Evolutionary conservation across 2,888 invertebrate genomes (phyloP).

Genomic region (Hedychridium roseum): DNA sequence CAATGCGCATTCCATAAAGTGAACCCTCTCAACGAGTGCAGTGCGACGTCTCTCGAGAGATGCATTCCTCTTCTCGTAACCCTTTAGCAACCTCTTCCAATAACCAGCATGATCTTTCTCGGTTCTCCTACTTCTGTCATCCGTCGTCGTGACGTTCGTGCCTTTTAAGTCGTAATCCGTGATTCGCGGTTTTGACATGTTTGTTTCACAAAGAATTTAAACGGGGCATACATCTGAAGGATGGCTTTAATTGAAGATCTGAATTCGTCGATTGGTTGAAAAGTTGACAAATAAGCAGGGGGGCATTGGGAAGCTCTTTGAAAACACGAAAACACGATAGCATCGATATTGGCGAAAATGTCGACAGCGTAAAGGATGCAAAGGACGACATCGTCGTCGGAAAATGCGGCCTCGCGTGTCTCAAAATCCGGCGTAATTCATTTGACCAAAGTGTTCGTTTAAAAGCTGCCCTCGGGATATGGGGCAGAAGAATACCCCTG

Average conservation of each 20-base stretch:
- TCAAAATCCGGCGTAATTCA: no score
- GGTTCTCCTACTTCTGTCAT: neutral
- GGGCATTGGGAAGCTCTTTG: no score
- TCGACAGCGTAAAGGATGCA: slow-evolving; percentile 6
- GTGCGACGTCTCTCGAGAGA: slow-evolving; percentile 42
- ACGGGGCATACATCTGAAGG: neutral
- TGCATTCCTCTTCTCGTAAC: slow-evolving; percentile 46
- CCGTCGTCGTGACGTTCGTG: neutral
- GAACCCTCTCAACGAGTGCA: slow-evolving; percentile 41
- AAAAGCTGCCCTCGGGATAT: no score
- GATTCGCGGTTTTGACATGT: neutral
- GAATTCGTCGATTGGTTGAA: neutral
- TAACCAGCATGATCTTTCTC: slow-evolving; percentile 30
- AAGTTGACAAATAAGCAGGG: no score
- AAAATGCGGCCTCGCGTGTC: no score
- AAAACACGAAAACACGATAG: no score
- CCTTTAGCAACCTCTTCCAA: slow-evolving; percentile 41
- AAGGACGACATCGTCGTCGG: slow-evolving; percentile 2
- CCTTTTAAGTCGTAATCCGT: neutral
- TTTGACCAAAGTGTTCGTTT: no score
- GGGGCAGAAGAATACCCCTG: no score
- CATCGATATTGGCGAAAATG: no score
- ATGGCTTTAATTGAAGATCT: neutral
- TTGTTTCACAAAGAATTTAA: neutral
- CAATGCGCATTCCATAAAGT: slow-evolving; percentile 48